Base-by-base conservation (phyloP, 2,888 invertebrate genomes). In the Parnassius apollo region DNA sequence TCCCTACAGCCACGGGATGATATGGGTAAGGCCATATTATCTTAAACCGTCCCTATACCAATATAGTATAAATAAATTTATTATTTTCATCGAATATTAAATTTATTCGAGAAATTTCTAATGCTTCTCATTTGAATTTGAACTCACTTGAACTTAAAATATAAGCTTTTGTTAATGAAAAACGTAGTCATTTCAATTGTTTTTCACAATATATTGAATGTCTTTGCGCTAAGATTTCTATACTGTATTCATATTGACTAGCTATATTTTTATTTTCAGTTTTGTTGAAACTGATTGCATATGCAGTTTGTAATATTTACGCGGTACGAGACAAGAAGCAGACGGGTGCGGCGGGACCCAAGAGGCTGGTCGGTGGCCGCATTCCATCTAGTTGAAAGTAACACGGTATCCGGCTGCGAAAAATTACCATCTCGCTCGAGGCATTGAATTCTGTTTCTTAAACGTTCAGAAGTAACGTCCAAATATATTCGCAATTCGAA, bases 361-460 rank as follows among this genome's bases (percentile, higher is more conserved):
- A 79, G 81, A 82, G 78, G 84, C 84, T 88, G 87, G 86, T 79
- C 87, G 82, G 74, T 88, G 90, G 86, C 91, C 90, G 90, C 91
- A 91, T 91, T 91, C 91, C 82, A 80, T 71, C 75, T 83, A 85
- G 85, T 90, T 89, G 90, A 91, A 91, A 91, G 90, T 88, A 86
- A 85, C 83, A 81, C 83, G 78, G 85, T 81, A 88, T 90, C 90
- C 90, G 91, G 86, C 86, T 85, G 88, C 87, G 84, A 88, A 90
- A 89, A 88, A 86, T 85, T 81, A 82, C 78, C 77, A 82, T 77
- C 78, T 76, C 74, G 75, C 74, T 71, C 73, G 64, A 69, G 71
- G 53, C 70, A 67, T 67, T 62, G 68, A 68, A 81, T 78, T 80
- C 71, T 76, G 69, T 71, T 68, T 75, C 75, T 78, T 76, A 76